Evolutionary conservation across 2,797 vertebrate genomes (phyloP).

Genomic region (Florisuga fusca): DNA sequence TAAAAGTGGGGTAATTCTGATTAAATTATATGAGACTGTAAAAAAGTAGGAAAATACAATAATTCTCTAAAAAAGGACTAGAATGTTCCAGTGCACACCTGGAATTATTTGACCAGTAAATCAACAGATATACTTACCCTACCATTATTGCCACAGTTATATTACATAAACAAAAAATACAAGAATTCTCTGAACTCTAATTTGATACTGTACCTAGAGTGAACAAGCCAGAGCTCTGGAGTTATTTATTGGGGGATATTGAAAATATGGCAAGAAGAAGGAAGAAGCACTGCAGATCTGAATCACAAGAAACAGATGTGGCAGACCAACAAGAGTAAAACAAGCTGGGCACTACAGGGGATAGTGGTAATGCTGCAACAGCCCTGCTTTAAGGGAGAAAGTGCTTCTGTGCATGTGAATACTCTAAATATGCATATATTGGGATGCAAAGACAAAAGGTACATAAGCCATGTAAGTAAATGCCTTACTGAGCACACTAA

Average conservation of each 20-base stretch:
- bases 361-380: not conserved
- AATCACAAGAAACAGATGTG: not conserved
- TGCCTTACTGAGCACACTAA: not conserved
- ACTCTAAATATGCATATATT: not conserved
- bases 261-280: not conserved
- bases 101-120: not conserved
- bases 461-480: not conserved
- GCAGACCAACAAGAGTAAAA: not conserved
- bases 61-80: not conserved
- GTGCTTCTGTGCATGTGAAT: fast-evolving
- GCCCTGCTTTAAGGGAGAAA: not conserved
- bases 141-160: not conserved
- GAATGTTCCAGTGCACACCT: not conserved
- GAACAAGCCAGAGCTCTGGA: not conserved
- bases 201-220: not conserved
- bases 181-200: not conserved
- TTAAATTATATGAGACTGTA: not conserved
- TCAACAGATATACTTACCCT: not conserved
- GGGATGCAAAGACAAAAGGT: not conserved
- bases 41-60: not conserved
- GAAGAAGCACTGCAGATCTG: not conserved
- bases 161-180: not conserved
- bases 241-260: not conserved
- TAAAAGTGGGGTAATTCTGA: not conserved
- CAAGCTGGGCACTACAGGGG: not conserved